A percentile compares a stretch with the other conserved stretches of the same genome.
Conservation (phyloP, 2,888 invertebrate genomes). For the Pseudoips prasinana region DNA sequence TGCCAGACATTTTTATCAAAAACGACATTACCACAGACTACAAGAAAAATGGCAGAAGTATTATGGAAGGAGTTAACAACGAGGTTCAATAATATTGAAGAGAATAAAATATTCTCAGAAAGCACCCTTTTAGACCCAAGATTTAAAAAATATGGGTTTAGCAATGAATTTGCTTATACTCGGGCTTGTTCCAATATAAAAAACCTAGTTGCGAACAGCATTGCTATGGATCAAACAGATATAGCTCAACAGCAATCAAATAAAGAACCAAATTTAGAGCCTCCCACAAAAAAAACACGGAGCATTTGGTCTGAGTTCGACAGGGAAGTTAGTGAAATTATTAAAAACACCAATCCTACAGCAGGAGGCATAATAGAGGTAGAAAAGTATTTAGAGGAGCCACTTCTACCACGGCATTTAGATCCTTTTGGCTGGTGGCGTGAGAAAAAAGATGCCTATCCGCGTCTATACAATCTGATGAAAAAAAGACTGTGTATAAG, state of each 20-base stretch:
- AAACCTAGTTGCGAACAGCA: not conserved
- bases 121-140: conserved; percentile 5
- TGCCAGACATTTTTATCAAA: not conserved
- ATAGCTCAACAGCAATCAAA: too few species aligned
- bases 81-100: conserved; percentile 1
- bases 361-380: conserved; percentile 5
- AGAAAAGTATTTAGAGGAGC: conserved; percentile 3
- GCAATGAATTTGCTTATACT: too few species aligned
- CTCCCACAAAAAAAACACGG: too few species aligned
- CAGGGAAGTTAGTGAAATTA: not conserved
- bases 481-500: conserved; percentile 1
- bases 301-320: not conserved
- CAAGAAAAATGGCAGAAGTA: not conserved
- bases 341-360: conserved; percentile 5
- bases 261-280: too few species aligned
- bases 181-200: too few species aligned
- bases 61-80: not conserved
- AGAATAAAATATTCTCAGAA: conserved; percentile 3
- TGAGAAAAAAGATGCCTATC: conserved; percentile 1
- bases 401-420: too few species aligned
- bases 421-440: conserved; percentile 2
- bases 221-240: not conserved
- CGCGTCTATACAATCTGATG: conserved; percentile 1
- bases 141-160: conserved; percentile 5
- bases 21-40: not conserved